Conservation (phyloP, 2,113 vertebrate genomes). For the Cephalopholis sonnerati region DNA sequence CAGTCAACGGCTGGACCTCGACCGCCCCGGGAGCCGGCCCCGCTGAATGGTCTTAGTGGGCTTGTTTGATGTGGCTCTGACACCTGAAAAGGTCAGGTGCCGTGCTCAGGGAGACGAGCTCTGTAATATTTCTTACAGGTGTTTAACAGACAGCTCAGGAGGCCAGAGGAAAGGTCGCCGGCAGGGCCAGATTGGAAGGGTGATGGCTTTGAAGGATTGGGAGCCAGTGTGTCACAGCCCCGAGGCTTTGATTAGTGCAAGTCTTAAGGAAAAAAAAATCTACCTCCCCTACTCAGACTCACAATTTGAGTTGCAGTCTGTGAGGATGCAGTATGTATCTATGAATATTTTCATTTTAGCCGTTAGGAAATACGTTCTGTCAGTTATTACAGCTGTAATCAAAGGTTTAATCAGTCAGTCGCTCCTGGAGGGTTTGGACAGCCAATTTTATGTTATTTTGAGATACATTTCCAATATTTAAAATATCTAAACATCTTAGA, state of each 20-base stretch:
- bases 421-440: too few relatives aligned
- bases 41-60: slow-evolving; percentile 75
- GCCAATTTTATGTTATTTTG: background rate
- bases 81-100: slow-evolving; percentile 84
- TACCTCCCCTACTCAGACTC: slow-evolving; percentile 1
- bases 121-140: slow-evolving; percentile 84
- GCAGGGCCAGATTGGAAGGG: slow-evolving; percentile 56
- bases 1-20: slow-evolving; percentile 65
- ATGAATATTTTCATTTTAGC: slow-evolving; percentile 27
- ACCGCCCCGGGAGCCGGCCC: slow-evolving; percentile 53
- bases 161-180: slow-evolving; percentile 73
- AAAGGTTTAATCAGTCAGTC: slow-evolving; percentile 27
- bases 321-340: background rate
- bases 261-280: slow-evolving; percentile 39
- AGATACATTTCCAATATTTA: background rate
- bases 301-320: slow-evolving; percentile 20
- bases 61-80: slow-evolving; percentile 83
- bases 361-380: slow-evolving; percentile 2
- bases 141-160: slow-evolving; percentile 80
- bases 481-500: too few relatives aligned
- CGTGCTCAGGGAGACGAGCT: slow-evolving; percentile 70
- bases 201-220: slow-evolving; percentile 73
- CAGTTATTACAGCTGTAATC: slow-evolving; percentile 19
- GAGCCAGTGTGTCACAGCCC: slow-evolving; percentile 64
- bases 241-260: slow-evolving; percentile 66